Evolutionary conservation across 2,888 invertebrate genomes (phyloP), one percentile per base, ranked within the genome.

Genomic region (Chorisops tibialis): DNA sequence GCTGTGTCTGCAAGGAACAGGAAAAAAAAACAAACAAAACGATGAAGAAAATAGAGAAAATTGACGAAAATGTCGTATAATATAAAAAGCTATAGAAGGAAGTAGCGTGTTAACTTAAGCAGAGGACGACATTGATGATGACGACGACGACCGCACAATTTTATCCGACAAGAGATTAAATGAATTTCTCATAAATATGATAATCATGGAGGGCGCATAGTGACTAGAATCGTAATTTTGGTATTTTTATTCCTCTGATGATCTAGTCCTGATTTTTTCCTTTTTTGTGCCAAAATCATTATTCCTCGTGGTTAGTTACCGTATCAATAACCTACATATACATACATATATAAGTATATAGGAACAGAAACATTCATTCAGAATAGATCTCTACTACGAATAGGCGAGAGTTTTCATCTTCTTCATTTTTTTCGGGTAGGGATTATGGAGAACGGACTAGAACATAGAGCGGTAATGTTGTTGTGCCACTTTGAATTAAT

Each of bases 1-100:
- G 63, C 65, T 72, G 71, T 5, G 71, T 70, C 72, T 72, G 47
- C 11, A 50, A 48, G 19, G 48, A 16, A 35, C 9, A 4, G 19
- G 22, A 24, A 24, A 48, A 9, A 14, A n/a, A 22, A 18, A 35
- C 35, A 35, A n/a, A n/a, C n/a, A n/a, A n/a, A n/a, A n/a, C n/a
- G n/a, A n/a, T n/a, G n/a, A n/a, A n/a, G n/a, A n/a, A n/a, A n/a
- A n/a, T n/a, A n/a, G n/a, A n/a, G 37, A 50, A 30, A 35, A 16
- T 49, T 47, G 4, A 6, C 7, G 2, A 47, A 12, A 22, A 22
- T 22, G 30, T 30, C 30, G 30, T 30, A 7, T 5, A 30, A 9
- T 9, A 30, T 30, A 30, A 30, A 30, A 30, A 30, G 5, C 30
- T 30, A 30, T 30, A 30, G 30, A 2, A 30, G 9, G 30, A 30